Percentiles rank a stretch among this genome's conserved stretches.
phyloP scores from a whole-genome alignment of 2,113 vertebrate species.

The Hippocampus guttulatus region DNA sequence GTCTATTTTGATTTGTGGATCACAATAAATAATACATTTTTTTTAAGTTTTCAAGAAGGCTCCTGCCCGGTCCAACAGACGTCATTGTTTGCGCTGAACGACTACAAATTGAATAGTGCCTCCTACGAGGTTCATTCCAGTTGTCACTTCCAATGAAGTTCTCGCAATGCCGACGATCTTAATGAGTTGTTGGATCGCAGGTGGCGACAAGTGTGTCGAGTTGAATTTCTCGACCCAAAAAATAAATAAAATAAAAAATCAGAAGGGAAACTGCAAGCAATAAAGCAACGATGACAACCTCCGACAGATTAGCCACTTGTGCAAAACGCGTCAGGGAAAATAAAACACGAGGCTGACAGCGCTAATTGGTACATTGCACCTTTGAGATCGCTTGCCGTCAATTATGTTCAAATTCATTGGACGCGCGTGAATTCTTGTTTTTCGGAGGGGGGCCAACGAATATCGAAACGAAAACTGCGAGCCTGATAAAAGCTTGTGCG shows the following conservation, averaged over 20 bases:
- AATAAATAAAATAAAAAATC: background rate
- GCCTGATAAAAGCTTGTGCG: background rate
- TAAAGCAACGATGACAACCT: background rate
- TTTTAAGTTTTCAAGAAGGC: background rate
- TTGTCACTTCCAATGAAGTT: background rate
- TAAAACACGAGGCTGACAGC: background rate
- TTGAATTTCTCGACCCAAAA: background rate
- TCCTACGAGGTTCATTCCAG: background rate
- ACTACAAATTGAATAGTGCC: background rate
- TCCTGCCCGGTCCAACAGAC: background rate
- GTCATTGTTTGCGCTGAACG: background rate
- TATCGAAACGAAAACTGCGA: background rate
- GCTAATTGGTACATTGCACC: background rate
- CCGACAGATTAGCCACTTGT: background rate
- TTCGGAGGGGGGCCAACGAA: too few species aligned
- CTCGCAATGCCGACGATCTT: background rate
- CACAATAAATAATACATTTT: too few species aligned
- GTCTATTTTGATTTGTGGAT: background rate
- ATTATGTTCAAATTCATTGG: background rate
- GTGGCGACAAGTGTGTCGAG: background rate
- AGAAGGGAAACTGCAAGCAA: background rate
- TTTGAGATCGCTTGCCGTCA: background rate
- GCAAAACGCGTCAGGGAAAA: background rate
- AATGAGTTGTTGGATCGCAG: background rate
- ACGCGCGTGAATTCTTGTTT: background rate